Evolutionary conservation across 2,113 vertebrate species (phyloP).

Genomic region (Albula glossodonta): DNA sequence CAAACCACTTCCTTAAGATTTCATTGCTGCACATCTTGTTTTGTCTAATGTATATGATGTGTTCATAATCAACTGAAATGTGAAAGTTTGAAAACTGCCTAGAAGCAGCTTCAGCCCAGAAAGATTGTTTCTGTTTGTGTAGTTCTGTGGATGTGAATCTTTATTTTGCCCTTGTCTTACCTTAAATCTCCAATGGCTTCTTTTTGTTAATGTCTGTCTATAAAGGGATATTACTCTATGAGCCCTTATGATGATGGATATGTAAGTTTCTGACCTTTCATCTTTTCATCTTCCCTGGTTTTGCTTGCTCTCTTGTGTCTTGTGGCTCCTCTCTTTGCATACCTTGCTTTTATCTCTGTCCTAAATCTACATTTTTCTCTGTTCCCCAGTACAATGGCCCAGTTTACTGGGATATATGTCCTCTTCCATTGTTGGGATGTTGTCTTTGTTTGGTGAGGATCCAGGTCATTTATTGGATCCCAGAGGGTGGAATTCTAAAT

Average conservation of each 20-base stretch:
- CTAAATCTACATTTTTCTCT: conserved; percentile 10
- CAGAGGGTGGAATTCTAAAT: conserved; percentile 10
- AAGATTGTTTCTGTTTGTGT: not conserved
- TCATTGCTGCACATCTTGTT: not conserved
- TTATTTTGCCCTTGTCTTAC: conserved; percentile 49
- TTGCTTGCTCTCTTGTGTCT: conserved; percentile 20
- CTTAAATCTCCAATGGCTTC: conserved; percentile 37
- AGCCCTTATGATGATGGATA: conserved; percentile 87
- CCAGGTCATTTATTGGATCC: conserved; percentile 16
- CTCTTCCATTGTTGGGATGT: conserved; percentile 26
- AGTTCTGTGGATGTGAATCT: not conserved
- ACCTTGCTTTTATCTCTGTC: conserved; percentile 25
- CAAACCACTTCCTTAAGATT: no score
- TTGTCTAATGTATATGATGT: not conserved
- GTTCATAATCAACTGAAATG: no score
- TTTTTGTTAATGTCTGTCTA: conserved; percentile 68
- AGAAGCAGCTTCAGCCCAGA: no score
- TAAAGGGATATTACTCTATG: conserved; percentile 91
- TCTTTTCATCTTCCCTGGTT: conserved; percentile 32
- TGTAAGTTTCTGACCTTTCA: conserved; percentile 79
- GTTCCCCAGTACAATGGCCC: conserved; percentile 31
- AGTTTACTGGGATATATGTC: conserved; percentile 38
- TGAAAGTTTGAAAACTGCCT: no score
- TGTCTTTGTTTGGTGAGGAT: conserved; percentile 31
- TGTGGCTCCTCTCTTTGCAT: conserved; percentile 13